A percentile compares a stretch with the other conserved stretches of the same genome.
Conservation (phyloP, 1,140 invertebrate species). For the Geopemphigus sp. region DNA sequence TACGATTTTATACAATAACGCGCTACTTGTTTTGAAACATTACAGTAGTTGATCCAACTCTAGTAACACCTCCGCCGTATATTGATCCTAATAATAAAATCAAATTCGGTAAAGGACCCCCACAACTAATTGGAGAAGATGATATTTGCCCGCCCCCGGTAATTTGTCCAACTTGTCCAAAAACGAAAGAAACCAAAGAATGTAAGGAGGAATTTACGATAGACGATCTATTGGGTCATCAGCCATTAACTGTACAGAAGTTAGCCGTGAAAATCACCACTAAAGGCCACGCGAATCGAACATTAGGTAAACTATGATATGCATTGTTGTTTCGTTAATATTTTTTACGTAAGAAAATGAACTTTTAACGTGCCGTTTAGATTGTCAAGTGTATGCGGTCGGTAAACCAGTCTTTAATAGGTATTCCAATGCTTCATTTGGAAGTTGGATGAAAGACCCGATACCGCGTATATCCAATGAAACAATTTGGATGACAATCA, state of each 20-base stretch:
- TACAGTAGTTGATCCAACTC: slow-evolving; percentile 57
- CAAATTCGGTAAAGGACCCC: slow-evolving; percentile 54
- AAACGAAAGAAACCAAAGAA: slow-evolving; percentile 58
- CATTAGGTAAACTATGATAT: slow-evolving; percentile 57
- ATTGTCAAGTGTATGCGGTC: slow-evolving; percentile 82
- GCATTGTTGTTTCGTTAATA: not conserved
- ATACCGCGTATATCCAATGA: slow-evolving; percentile 57
- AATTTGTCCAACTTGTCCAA: slow-evolving; percentile 62
- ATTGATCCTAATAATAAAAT: slow-evolving; percentile 37
- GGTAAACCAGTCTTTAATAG: slow-evolving; percentile 89
- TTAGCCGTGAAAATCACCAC: slow-evolving; percentile 60
- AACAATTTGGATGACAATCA: slow-evolving; percentile 72
- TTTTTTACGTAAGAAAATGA: not conserved
- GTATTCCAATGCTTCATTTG: slow-evolving; percentile 64
- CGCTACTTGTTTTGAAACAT: not conserved
- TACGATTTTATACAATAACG: not conserved
- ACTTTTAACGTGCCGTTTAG: slow-evolving; percentile 58
- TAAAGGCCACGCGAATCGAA: slow-evolving; percentile 61
- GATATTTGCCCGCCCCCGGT: slow-evolving; percentile 65
- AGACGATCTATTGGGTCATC: slow-evolving; percentile 58
- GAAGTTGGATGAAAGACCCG: slow-evolving; percentile 78
- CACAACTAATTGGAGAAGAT: slow-evolving; percentile 57
- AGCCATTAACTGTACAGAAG: slow-evolving; percentile 61
- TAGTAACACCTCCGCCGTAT: slow-evolving; percentile 56
- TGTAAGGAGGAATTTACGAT: slow-evolving; percentile 63